Evolutionary conservation across 2,797 vertebrate genomes (phyloP).

Genomic region (Myotis planiceps): DNA sequence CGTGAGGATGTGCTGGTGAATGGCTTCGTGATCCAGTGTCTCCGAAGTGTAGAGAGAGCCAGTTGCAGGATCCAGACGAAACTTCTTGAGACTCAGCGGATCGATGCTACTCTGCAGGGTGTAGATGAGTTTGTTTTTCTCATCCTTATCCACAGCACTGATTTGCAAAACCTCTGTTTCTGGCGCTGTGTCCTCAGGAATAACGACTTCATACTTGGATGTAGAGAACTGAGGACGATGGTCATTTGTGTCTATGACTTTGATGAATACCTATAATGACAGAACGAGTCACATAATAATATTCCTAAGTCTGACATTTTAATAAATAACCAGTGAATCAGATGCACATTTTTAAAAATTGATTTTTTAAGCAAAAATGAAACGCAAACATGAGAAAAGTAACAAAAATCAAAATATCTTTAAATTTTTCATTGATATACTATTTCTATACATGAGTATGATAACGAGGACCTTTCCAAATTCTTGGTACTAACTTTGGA

Average conservation of each 20-base stretch:
- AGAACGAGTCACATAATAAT: neutral
- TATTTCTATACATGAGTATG: neutral
- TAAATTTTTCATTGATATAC: neutral
- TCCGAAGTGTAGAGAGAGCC: conserved; percentile 93
- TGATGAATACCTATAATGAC: conserved; percentile 93
- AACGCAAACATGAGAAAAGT: neutral
- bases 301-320: neutral
- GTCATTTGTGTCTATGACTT: conserved; percentile 98
- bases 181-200: conserved; percentile 92
- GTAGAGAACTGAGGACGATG: conserved; percentile 96
- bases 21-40: conserved; percentile 95
- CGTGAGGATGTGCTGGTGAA: conserved; percentile 94
- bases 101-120: conserved; percentile 96
- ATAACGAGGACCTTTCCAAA: neutral
- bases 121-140: conserved; percentile 98
- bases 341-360: neutral
- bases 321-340: neutral
- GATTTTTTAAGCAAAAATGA: neutral
- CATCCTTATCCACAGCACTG: conserved; percentile 94
- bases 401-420: neutral
- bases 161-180: conserved; percentile 95
- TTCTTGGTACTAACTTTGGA: neutral
- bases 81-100: conserved; percentile 95
- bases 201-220: conserved; percentile 92
- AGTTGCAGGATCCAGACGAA: conserved; percentile 94